phyloP scores from a whole-genome alignment of 2,113 vertebrate species.

The Antechinus flavipes region DNA sequence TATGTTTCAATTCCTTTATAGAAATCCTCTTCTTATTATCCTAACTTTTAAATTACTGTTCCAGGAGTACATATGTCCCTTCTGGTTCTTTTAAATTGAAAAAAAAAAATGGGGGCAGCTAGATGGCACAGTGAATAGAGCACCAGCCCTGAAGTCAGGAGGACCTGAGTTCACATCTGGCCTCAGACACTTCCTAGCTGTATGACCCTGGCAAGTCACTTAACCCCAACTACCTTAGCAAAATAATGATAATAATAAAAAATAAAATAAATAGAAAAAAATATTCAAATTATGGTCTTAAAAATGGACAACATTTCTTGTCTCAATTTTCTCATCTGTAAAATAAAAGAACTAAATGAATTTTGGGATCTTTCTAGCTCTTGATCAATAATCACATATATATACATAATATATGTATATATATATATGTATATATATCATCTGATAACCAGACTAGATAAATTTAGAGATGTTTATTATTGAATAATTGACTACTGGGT shows the following conservation, averaged over 20 bases:
- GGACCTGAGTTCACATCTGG: no score
- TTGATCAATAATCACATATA: neutral
- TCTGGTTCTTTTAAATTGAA: neutral
- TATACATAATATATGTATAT: no score
- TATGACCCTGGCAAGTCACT: no score
- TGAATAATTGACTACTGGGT: neutral
- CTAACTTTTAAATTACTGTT: neutral
- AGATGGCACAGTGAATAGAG: no score
- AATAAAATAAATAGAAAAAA: neutral
- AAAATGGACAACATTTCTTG: neutral
- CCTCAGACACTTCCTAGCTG: no score
- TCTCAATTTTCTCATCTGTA: neutral
- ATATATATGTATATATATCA: neutral
- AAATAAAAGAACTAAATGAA: neutral
- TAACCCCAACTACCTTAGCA: no score
- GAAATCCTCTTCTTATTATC: neutral
- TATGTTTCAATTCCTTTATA: neutral
- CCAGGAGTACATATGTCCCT: neutral
- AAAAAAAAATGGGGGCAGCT: neutral
- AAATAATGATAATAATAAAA: no score
- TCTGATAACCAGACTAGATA: neutral
- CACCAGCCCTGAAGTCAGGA: no score
- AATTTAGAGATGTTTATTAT: neutral
- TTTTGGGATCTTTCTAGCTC: neutral
- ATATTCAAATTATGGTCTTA: neutral